Conservation (phyloP, 2,113 vertebrate species). For the Recurvirostra avosetta region DNA sequence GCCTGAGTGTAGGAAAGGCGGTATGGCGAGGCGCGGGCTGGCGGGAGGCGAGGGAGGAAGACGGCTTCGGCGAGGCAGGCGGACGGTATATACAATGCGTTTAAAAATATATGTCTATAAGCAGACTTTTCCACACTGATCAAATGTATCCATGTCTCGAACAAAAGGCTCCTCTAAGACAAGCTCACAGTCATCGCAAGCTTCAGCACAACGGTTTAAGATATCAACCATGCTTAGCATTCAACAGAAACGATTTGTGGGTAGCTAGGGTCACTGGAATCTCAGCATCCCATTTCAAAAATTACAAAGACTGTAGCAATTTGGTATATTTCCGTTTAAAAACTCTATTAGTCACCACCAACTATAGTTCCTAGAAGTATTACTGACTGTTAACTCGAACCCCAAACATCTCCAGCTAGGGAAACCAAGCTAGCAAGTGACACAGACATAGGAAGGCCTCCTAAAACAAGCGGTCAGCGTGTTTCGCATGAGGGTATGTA, state of each 20-base stretch:
- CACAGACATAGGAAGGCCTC: constrained; percentile 67
- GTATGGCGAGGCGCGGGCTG: background rate
- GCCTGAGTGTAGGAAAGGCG: background rate
- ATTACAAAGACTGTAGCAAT: constrained; percentile 72
- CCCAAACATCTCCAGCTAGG: constrained; percentile 66
- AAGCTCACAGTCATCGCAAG: constrained; percentile 76
- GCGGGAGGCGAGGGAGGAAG: background rate
- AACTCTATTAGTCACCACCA: constrained; percentile 62
- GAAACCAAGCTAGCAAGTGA: constrained; percentile 74
- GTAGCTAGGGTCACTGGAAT: constrained; percentile 64
- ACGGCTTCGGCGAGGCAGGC: background rate
- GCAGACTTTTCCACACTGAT: constrained; percentile 64
- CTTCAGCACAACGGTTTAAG: constrained; percentile 73
- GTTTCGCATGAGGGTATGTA: constrained; percentile 16
- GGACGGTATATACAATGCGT: background rate
- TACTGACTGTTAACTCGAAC: constrained; percentile 49
- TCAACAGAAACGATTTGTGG: constrained; percentile 61
- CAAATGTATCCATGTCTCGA: constrained; percentile 69
- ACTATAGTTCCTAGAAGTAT: constrained; percentile 59
- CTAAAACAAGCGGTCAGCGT: constrained; percentile 48
- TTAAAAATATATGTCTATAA: constrained; percentile 37
- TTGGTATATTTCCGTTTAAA: constrained; percentile 61
- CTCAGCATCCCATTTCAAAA: constrained; percentile 62
- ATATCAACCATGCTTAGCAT: constrained; percentile 77
- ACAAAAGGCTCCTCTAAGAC: constrained; percentile 73